Evolutionary conservation across 2,888 invertebrate genomes (phyloP).

Genomic region (Xestia xanthographa): DNA sequence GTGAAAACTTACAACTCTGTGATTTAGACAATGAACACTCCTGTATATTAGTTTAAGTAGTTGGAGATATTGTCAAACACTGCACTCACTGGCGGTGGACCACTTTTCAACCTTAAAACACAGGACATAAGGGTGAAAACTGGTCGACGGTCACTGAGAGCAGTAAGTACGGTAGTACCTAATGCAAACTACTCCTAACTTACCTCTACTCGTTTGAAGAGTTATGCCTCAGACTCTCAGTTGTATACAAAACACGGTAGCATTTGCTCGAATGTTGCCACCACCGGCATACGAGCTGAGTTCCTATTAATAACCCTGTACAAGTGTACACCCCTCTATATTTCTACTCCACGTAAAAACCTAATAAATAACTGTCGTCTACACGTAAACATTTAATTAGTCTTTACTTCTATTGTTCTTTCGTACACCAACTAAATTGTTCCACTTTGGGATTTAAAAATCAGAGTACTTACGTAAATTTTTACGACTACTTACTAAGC

Average conservation of each 20-base stretch:
- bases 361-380: slow-evolving; percentile 70
- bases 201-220: slow-evolving; percentile 19
- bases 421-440: slow-evolving; percentile 4
- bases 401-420: slow-evolving; percentile 8
- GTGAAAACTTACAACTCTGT: slow-evolving; percentile 1
- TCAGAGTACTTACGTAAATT: slow-evolving; percentile 13
- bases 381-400: slow-evolving; percentile 71
- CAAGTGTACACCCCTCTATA: slow-evolving; percentile 53
- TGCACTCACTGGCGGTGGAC: too few species aligned
- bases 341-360: slow-evolving; percentile 64
- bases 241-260: slow-evolving; percentile 1
- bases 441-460: slow-evolving; percentile 25
- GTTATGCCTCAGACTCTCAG: not conserved
- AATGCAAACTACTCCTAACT: not conserved
- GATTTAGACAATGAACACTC: not conserved
- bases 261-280: slow-evolving; percentile 15
- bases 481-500: slow-evolving; percentile 18
- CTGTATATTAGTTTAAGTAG: slow-evolving; percentile 23
- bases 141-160: too few species aligned
- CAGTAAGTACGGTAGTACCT: too few species aligned
- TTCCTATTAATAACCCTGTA: slow-evolving; percentile 43
- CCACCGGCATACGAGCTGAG: slow-evolving; percentile 1
- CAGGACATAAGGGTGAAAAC: too few species aligned
- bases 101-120: too few species aligned
- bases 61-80: slow-evolving; percentile 31